These are phyloP conservation scores for Hystrix cristata DNA, from an alignment of 2,113 vertebrate genomes.

Conservation along the genomic window DNA sequence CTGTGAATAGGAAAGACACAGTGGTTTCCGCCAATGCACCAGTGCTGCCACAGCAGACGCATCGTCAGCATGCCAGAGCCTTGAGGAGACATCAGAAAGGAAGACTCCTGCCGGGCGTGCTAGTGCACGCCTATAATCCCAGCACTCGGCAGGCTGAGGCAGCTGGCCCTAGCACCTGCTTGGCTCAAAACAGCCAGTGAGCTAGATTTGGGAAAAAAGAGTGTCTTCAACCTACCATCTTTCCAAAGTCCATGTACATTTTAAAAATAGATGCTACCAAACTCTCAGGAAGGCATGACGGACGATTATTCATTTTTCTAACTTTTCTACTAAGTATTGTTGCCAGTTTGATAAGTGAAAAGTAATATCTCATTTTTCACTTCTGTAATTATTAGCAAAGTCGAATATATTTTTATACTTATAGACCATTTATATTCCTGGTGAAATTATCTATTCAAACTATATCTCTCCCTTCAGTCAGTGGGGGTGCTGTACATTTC, in stretches of 20 bases:
- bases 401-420: conserved; percentile 56
- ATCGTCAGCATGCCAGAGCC: background rate
- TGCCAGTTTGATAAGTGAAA: conserved; percentile 44
- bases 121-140: too few relatives aligned
- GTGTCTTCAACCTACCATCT: conserved; percentile 33
- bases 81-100: background rate
- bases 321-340: conserved; percentile 35
- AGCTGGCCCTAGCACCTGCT: background rate
- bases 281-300: background rate
- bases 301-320: conserved; percentile 53
- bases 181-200: background rate
- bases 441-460: conserved; percentile 3
- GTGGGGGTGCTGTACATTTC: conserved; percentile 14
- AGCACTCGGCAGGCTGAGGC: too few relatives aligned
- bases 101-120: background rate
- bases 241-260: background rate
- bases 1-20: background rate
- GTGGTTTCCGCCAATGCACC: conserved; percentile 22
- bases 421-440: conserved; percentile 41
- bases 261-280: conserved; percentile 20
- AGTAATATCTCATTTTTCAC: conserved; percentile 53
- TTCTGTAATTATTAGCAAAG: conserved; percentile 59
- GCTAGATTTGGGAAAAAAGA: conserved; percentile 5
- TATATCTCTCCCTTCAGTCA: conserved; percentile 48
- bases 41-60: background rate